phyloP scores from a whole-genome alignment of 2,797 vertebrate species.

The Anomalospiza imberbis region DNA sequence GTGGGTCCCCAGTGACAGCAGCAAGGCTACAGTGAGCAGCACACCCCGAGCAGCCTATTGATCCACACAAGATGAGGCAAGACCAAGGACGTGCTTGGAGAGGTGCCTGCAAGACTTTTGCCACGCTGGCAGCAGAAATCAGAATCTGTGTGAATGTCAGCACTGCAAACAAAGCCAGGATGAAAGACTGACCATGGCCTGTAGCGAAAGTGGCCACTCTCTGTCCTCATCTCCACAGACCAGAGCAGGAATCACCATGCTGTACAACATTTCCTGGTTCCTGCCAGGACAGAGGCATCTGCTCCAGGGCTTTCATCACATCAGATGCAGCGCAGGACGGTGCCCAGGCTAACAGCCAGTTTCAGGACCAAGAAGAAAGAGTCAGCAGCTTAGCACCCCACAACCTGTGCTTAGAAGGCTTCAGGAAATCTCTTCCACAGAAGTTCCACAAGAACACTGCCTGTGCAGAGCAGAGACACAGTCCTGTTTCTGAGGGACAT shows the following conservation, averaged over 20 bases:
- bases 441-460: background rate
- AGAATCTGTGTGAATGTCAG: background rate
- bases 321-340: background rate
- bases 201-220: background rate
- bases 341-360: background rate
- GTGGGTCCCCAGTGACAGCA: conserved; percentile 44
- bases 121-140: conserved; percentile 34
- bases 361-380: background rate
- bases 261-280: background rate
- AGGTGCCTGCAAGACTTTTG: conserved; percentile 28
- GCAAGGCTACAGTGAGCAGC: conserved; percentile 3
- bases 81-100: conserved; percentile 45
- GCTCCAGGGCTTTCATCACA: background rate
- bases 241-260: background rate
- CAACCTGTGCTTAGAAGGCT: background rate
- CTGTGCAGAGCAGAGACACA: background rate
- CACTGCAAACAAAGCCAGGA: background rate
- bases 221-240: background rate
- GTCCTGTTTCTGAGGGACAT: background rate
- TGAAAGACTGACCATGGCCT: background rate
- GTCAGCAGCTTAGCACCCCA: background rate
- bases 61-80: conserved; percentile 47
- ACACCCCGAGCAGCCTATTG: conserved; percentile 36
- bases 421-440: background rate
- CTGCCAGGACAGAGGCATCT: background rate